Evolutionary conservation across 2,797 vertebrate genomes (phyloP).

Genomic region (Cottoperca gobio): DNA sequence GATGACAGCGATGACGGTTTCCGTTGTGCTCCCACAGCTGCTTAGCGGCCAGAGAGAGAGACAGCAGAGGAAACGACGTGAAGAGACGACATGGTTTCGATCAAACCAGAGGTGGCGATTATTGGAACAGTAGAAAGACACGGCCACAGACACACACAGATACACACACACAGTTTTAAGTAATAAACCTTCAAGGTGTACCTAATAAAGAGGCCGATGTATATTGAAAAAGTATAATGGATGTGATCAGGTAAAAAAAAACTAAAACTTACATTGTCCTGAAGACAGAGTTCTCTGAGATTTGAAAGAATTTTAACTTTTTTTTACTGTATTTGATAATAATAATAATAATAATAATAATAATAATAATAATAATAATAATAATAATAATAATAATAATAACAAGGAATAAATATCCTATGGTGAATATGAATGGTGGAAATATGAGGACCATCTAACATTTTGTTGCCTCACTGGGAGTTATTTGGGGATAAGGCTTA

Average conservation of each 20-base stretch:
- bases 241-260: not conserved
- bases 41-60: not conserved
- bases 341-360: too few relatives aligned
- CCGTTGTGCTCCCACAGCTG: too few relatives aligned
- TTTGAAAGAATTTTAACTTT: not conserved
- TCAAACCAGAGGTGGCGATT: not conserved
- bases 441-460: not conserved
- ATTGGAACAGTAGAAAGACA: too few relatives aligned
- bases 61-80: not conserved
- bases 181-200: too few relatives aligned
- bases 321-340: not conserved
- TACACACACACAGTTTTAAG: too few relatives aligned
- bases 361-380: too few relatives aligned
- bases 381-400: too few relatives aligned
- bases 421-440: not conserved
- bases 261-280: constrained; percentile 1
- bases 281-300: not conserved
- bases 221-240: constrained; percentile 14
- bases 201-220: too few relatives aligned
- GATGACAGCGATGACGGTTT: too few relatives aligned
- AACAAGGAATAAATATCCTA: not conserved
- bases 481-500: not conserved
- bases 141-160: too few relatives aligned
- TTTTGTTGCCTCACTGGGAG: not conserved
- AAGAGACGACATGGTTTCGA: not conserved